Evolutionary conservation across 2,113 vertebrate species (phyloP), one percentile per base, ranked within the genome.

Genomic region (Indicator maculatus): DNA sequence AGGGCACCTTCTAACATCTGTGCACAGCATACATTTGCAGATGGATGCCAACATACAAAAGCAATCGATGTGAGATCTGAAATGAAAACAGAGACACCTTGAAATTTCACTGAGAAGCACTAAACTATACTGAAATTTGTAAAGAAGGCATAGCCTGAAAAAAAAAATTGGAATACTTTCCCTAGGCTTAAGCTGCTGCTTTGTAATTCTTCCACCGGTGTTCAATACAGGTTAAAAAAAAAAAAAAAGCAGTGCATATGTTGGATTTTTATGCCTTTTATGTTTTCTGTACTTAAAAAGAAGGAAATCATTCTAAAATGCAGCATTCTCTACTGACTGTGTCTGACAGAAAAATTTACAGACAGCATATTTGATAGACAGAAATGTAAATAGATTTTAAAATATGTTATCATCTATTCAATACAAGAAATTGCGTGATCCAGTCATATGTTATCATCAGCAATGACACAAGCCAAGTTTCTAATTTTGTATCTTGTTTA

Each of bases 401-500:
- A 41, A 83, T 85, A 74, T n/a, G 53, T n/a, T 13, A 74, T 64
- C 23, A 55, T 30, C 26, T 70, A 75, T n/a, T 14, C 8, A 47
- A 44, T 69, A 16, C 33, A 72, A 87, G 64, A 52, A 88, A 63
- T 1, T 5, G 12, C 5, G 1, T 36, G 60, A 88, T 16, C 18
- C 31, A 80, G 76, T 75, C 67, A 73, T 52, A 88, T 3, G 8
- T 60, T 85, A 72, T 16, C 66, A 88, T 24, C 77, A 83, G 26
- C 73, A 90, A 53, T 71, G 77, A 93, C 83, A 91, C 23, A 94
- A 69, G 28, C 21, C 39, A 63, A 65, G 67, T 79, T 96, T 89
- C 91, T 94, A 97, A 94, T 90, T 95, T 84, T 90, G 86, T 92
- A 93, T 33, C 39, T 88, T 88, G 76, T 90, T 92, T 93, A 93